Evolutionary conservation across 2,888 invertebrate genomes (phyloP).

Genomic region (Amiota communis): DNA sequence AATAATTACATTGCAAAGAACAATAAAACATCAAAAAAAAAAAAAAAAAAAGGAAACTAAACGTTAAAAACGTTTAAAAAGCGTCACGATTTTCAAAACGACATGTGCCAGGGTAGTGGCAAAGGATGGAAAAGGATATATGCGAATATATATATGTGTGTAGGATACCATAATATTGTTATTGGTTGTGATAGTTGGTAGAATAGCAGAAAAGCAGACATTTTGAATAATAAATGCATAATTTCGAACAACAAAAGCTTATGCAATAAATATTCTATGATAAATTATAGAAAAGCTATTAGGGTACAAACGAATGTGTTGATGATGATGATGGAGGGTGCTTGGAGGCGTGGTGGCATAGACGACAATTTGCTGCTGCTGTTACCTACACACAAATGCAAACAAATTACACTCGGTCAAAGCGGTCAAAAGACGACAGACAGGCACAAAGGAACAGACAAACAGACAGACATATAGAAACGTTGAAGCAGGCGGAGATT

Average conservation of each 20-base stretch:
- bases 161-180: neutral
- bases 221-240: constrained; percentile 63
- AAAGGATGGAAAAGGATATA: constrained; percentile 16
- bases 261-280: constrained; percentile 62
- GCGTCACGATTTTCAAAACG: constrained; percentile 4
- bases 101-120: constrained; percentile 9
- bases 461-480: neutral
- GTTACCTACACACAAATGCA: constrained; percentile 23
- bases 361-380: constrained; percentile 27
- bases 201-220: constrained; percentile 38
- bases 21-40: neutral
- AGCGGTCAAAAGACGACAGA: constrained; percentile 5
- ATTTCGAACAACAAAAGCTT: constrained; percentile 62
- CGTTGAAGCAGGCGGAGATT: neutral
- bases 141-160: neutral
- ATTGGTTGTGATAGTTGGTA: constrained; percentile 26
- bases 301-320: constrained; percentile 43
- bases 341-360: neutral
- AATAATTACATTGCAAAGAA: constrained; percentile 36
- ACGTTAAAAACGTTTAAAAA: constrained; percentile 56
- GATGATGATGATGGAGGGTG: neutral
- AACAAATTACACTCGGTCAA: constrained; percentile 28
- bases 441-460: neutral
- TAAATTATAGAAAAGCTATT: constrained; percentile 68
- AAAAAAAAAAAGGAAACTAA: constrained; percentile 43